Percentiles rank a stretch among this genome's conserved stretches.
These are phyloP conservation scores for Lepetodrilus schrolli DNA, from an alignment of 2,888 invertebrate species.

Conservation along the genomic window DNA sequence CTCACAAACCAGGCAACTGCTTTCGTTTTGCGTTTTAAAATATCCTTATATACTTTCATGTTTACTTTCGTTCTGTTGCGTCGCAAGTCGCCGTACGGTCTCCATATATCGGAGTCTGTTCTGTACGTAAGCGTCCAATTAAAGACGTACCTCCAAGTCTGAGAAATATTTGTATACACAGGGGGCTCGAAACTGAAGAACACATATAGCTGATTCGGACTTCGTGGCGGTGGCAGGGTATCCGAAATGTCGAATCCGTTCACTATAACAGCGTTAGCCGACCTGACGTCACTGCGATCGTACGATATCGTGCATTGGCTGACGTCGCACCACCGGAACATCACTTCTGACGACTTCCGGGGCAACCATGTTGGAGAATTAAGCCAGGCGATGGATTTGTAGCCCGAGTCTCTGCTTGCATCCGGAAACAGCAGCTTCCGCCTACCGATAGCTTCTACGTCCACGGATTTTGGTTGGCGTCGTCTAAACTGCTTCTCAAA, in stretches of 20 bases:
- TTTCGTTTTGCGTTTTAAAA: constrained; percentile 10
- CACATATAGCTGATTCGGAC: not conserved
- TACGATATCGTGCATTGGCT: not conserved
- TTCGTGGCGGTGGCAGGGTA: not conserved
- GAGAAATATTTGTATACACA: not conserved
- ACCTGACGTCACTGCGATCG: not conserved
- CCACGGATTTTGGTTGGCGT: not conserved
- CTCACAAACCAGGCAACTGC: constrained; percentile 36
- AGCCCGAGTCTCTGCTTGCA: too few relatives aligned
- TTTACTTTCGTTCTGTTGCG: not conserved
- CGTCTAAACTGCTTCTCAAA: not conserved
- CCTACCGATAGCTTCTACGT: too few relatives aligned
- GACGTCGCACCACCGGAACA: not conserved
- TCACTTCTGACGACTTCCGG: not conserved
- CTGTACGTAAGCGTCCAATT: constrained; percentile 7
- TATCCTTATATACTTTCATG: not conserved
- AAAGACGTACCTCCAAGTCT: not conserved
- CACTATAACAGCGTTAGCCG: not conserved
- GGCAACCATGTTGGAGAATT: not conserved
- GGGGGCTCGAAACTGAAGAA: constrained; percentile 2
- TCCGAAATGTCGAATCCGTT: not conserved
- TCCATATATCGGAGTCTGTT: constrained; percentile 8
- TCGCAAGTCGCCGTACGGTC: not conserved
- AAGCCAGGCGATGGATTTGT: not conserved
- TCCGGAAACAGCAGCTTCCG: too few relatives aligned